These are phyloP conservation scores for Protaetia brevitarsis DNA, from an alignment of 1,140 invertebrate genomes.

Conservation along the genomic window DNA sequence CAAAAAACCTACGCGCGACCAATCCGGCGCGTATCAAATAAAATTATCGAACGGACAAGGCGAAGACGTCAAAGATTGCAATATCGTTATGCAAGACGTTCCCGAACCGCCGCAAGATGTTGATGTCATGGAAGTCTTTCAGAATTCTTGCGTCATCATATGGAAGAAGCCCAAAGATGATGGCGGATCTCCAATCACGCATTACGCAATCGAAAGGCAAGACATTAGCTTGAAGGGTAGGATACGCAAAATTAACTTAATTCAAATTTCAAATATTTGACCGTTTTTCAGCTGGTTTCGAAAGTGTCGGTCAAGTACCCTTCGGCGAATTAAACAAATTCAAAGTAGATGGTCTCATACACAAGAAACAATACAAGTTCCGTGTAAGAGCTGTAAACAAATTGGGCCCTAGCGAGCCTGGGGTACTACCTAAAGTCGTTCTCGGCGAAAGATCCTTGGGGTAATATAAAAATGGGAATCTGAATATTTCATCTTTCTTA, in stretches of 20 bases:
- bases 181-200: slow-evolving; percentile 84
- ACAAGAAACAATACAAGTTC: slow-evolving; percentile 92
- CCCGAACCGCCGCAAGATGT: slow-evolving; percentile 85
- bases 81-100: slow-evolving; percentile 85
- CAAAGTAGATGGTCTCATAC: slow-evolving; percentile 83
- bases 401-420: slow-evolving; percentile 83
- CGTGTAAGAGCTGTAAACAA: slow-evolving; percentile 93
- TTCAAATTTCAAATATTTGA: background rate
- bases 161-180: slow-evolving; percentile 93
- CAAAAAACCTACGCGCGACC: slow-evolving; percentile 80
- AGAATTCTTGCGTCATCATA: slow-evolving; percentile 84
- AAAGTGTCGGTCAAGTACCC: slow-evolving; percentile 72
- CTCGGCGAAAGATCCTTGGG: slow-evolving; percentile 88
- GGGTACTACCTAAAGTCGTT: slow-evolving; percentile 67
- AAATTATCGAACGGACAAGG: slow-evolving; percentile 85
- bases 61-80: slow-evolving; percentile 79
- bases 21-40: slow-evolving; percentile 80
- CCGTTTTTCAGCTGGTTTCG: slow-evolving; percentile 71
- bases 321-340: slow-evolving; percentile 65
- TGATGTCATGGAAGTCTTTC: slow-evolving; percentile 87
- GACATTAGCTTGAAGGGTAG: slow-evolving; percentile 80
- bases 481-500: background rate
- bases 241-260: slow-evolving; percentile 27
- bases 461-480: slow-evolving; percentile 58
- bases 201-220: slow-evolving; percentile 94